Evolutionary conservation across 2,888 invertebrate species (phyloP).

Genomic region (Nemotelus pantherinus): DNA sequence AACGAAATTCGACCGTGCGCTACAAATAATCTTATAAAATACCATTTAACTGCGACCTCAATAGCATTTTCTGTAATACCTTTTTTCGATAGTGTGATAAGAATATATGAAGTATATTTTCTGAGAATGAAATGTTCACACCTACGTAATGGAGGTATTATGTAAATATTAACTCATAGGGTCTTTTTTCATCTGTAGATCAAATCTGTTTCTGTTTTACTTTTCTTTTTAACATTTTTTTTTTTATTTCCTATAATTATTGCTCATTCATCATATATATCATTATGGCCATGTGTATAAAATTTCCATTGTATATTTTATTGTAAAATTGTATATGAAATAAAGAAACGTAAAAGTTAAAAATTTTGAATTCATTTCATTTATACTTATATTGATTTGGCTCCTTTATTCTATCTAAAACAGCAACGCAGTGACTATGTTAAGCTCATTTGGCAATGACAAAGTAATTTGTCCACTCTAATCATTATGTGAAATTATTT

Average conservation of each 20-base stretch:
- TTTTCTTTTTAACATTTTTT: neutral
- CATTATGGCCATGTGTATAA: constrained; percentile 51
- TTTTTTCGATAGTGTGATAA: constrained; percentile 36
- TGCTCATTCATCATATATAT: constrained; percentile 42
- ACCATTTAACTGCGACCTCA: constrained; percentile 23
- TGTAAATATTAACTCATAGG: constrained; percentile 10
- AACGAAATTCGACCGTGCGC: neutral
- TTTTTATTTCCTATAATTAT: constrained; percentile 14
- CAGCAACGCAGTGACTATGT: no score
- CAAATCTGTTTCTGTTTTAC: constrained; percentile 6
- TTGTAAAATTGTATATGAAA: constrained; percentile 44
- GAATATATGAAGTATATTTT: constrained; percentile 40
- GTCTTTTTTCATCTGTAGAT: constrained; percentile 9
- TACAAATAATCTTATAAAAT: constrained; percentile 17
- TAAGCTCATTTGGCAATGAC: no score
- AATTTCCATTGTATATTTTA: constrained; percentile 49
- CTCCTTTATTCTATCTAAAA: no score
- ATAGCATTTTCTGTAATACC: constrained; percentile 4
- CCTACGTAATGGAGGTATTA: constrained; percentile 32
- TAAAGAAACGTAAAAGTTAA: constrained; percentile 39
- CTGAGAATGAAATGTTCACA: constrained; percentile 14
- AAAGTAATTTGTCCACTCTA: no score
- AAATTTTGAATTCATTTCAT: no score
- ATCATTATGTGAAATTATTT: no score
- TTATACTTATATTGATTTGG: no score